Percentiles rank a stretch among this genome's conserved stretches.
These are phyloP conservation scores for Colius striatus DNA, from an alignment of 2,113 vertebrate species.

Conservation along the genomic window DNA sequence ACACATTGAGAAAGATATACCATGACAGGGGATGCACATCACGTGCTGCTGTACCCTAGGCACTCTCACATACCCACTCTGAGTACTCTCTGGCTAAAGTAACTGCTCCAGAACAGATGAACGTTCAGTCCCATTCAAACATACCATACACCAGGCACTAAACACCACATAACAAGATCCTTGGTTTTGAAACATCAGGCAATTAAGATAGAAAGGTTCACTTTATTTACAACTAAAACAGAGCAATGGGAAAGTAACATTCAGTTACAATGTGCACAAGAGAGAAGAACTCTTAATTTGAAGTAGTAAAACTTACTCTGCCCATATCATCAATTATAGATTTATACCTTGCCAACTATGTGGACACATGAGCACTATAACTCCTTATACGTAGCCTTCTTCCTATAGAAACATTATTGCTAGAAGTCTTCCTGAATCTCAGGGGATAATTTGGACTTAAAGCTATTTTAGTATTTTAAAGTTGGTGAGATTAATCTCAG, in stretches of 20 bases:
- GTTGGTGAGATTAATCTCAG: neutral
- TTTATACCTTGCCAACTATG: neutral
- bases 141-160: neutral
- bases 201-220: neutral
- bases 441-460: neutral
- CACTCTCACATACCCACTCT: neutral
- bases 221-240: neutral
- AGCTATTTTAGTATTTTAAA: neutral
- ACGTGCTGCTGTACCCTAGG: neutral
- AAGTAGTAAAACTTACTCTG: neutral
- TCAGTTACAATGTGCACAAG: neutral
- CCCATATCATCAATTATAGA: neutral
- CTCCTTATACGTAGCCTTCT: neutral
- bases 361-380: neutral
- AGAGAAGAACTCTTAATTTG: neutral
- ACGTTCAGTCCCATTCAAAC: neutral
- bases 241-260: neutral
- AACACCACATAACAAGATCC: neutral
- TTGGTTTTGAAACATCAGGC: neutral
- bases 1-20: neutral
- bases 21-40: neutral
- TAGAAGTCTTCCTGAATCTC: neutral
- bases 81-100: neutral
- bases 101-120: neutral
- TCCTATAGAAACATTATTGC: neutral